Evolutionary conservation across 2,888 invertebrate species (phyloP).

Genomic region (Agrotis exclamationis): DNA sequence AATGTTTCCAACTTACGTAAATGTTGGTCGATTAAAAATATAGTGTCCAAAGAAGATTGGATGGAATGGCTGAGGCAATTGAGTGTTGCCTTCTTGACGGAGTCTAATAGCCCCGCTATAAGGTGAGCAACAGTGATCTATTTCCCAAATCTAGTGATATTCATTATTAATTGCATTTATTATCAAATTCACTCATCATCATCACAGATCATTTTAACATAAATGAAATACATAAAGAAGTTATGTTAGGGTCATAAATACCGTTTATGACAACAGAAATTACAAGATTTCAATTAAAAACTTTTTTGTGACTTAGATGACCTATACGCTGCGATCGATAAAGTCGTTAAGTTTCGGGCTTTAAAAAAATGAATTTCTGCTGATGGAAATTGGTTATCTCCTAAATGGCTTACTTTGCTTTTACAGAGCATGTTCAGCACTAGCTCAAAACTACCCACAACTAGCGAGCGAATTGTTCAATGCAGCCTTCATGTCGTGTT

Average conservation of each 20-base stretch:
- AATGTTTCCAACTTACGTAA: conserved; percentile 95
- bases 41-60: conserved; percentile 99
- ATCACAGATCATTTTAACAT: neutral
- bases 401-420: neutral
- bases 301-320: too few species aligned
- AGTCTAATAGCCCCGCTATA: conserved; percentile 98
- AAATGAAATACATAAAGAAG: neutral
- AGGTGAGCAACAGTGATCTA: conserved; percentile 75
- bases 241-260: too few species aligned
- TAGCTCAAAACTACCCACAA: conserved; percentile 98
- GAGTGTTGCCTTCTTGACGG: conserved; percentile 97
- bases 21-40: conserved; percentile 96
- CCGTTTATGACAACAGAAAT: too few species aligned
- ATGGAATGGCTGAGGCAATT: conserved; percentile 98
- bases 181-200: neutral
- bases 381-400: too few species aligned
- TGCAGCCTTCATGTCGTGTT: conserved; percentile 99
- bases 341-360: too few species aligned
- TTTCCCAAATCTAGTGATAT: neutral
- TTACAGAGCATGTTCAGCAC: conserved; percentile 95
- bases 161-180: neutral
- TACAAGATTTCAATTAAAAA: too few species aligned
- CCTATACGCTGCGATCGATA: too few species aligned
- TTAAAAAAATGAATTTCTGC: too few species aligned
- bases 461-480: conserved; percentile 98